Conservation (phyloP, 1,140 invertebrate species). For the Aphaenogaster rudis region DNA sequence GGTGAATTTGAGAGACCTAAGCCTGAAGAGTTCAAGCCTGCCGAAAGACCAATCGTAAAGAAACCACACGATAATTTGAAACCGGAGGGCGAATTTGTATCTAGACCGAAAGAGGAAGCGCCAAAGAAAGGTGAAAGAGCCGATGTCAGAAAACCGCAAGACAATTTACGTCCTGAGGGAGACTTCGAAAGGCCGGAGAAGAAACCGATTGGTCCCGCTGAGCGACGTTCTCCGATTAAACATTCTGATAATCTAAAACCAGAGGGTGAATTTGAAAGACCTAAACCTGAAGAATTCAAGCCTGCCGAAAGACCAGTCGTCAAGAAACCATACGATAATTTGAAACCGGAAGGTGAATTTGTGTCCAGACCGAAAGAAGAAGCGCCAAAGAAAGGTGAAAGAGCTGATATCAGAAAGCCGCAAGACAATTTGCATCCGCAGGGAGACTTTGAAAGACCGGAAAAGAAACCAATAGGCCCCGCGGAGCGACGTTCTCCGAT, state of each 20-base stretch:
- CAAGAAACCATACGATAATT: slow-evolving; percentile 87
- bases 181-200: slow-evolving; percentile 87
- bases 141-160: background rate
- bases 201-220: slow-evolving; percentile 85
- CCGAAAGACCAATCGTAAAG: slow-evolving; percentile 83
- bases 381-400: slow-evolving; percentile 86
- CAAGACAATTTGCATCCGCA: slow-evolving; percentile 90
- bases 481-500: slow-evolving; percentile 89
- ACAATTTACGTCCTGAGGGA: slow-evolving; percentile 85
- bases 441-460: slow-evolving; percentile 88
- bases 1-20: slow-evolving; percentile 88
- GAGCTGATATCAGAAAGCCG: slow-evolving; percentile 87
- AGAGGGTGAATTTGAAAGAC: slow-evolving; percentile 86
- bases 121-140: slow-evolving; percentile 77
- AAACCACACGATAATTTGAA: slow-evolving; percentile 87
- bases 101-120: slow-evolving; percentile 81
- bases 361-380: slow-evolving; percentile 75
- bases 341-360: slow-evolving; percentile 89
- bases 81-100: slow-evolving; percentile 88
- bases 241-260: slow-evolving; percentile 89
- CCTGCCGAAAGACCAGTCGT: slow-evolving; percentile 81
- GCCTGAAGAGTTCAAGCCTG: slow-evolving; percentile 79
- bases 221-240: slow-evolving; percentile 89
- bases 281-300: slow-evolving; percentile 81
- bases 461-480: slow-evolving; percentile 82